These are phyloP conservation scores for Pseudomugil tenellus DNA, from an alignment of 2,797 vertebrate species.

Conservation along the genomic window DNA sequence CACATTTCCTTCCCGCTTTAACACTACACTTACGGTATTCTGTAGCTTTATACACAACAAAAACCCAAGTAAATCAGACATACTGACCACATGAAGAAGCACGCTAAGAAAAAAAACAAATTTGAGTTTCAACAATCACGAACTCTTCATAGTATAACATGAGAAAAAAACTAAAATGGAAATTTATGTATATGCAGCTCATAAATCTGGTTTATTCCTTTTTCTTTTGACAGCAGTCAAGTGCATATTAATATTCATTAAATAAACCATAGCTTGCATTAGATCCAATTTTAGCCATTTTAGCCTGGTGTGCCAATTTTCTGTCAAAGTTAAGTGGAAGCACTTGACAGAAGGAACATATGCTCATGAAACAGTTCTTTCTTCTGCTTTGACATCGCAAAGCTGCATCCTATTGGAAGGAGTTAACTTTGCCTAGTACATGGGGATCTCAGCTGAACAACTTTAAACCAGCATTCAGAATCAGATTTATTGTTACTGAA, in stretches of 20 bases:
- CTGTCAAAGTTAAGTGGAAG: slow-evolving; percentile 69
- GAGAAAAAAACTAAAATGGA: slow-evolving; percentile 10
- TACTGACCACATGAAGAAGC: slow-evolving; percentile 2
- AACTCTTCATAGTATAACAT: not conserved
- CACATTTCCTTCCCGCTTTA: slow-evolving; percentile 87
- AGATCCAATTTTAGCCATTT: slow-evolving; percentile 61
- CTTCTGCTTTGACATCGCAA: slow-evolving; percentile 49
- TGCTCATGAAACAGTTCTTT: slow-evolving; percentile 46
- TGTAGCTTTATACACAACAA: slow-evolving; percentile 2
- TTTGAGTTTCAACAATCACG: slow-evolving; percentile 4
- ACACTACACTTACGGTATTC: slow-evolving; percentile 73
- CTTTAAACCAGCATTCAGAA: slow-evolving; percentile 9
- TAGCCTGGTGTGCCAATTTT: slow-evolving; percentile 59
- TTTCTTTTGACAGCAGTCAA: slow-evolving; percentile 58
- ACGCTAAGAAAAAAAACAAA: not conserved
- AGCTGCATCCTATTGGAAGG: slow-evolving; percentile 38
- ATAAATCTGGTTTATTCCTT: slow-evolving; percentile 41
- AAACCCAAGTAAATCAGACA: slow-evolving; percentile 4
- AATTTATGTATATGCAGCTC: slow-evolving; percentile 42
- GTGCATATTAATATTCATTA: slow-evolving; percentile 77
- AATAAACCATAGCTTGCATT: slow-evolving; percentile 62
- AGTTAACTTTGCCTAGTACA: slow-evolving; percentile 12
- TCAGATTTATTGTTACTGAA: slow-evolving; percentile 20
- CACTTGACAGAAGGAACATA: slow-evolving; percentile 72
- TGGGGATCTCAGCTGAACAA: not conserved